A percentile compares a stretch with the other conserved stretches of the same genome.
Evolutionary conservation across 2,797 vertebrate species (phyloP).

Genomic region (Anguilla megastoma): DNA sequence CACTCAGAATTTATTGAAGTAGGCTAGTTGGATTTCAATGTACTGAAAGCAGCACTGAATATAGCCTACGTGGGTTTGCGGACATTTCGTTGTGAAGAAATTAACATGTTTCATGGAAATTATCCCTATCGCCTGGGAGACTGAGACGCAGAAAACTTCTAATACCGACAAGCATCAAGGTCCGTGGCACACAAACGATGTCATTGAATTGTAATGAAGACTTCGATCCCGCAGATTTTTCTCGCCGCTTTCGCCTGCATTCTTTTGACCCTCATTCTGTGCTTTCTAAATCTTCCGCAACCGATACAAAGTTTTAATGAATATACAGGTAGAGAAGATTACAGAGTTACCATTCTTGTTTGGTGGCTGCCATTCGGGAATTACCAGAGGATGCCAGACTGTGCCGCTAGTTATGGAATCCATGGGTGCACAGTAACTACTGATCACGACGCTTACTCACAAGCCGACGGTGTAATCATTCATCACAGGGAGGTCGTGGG

Average conservation of each 20-base stretch:
- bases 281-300: constrained; percentile 47
- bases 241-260: constrained; percentile 14
- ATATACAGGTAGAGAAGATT: not conserved
- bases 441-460: constrained; percentile 49
- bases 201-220: not conserved
- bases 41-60: not conserved
- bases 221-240: constrained; percentile 19
- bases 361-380: constrained; percentile 70
- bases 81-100: not conserved
- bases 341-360: constrained; percentile 60
- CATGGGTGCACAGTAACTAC: constrained; percentile 65
- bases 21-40: not conserved
- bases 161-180: constrained; percentile 20
- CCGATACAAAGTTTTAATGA: not conserved
- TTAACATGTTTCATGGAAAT: constrained; percentile 47
- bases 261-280: constrained; percentile 50
- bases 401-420: constrained; percentile 51
- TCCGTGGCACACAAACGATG: constrained; percentile 35
- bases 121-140: constrained; percentile 27
- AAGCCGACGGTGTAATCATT: constrained; percentile 66
- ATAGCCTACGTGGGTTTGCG: not conserved
- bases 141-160: constrained; percentile 20
- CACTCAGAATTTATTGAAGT: not conserved
- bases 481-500: constrained; percentile 70
- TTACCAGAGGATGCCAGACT: constrained; percentile 57